These are phyloP conservation scores for Beris chalybata DNA, from an alignment of 2,888 invertebrate genomes.

Conservation along the genomic window DNA sequence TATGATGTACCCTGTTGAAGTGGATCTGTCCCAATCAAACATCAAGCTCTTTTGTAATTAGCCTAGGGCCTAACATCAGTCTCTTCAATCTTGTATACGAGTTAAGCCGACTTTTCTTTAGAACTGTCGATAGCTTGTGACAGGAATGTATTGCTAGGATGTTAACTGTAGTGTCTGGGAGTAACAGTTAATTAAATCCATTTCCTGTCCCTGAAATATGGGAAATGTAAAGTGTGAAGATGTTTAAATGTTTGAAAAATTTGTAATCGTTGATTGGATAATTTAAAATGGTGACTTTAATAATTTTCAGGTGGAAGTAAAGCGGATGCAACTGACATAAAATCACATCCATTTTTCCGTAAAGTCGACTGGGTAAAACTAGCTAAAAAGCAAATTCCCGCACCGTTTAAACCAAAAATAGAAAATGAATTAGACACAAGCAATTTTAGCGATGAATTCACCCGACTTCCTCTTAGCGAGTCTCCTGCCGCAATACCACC, in stretches of 20 bases:
- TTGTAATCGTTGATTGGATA: background rate
- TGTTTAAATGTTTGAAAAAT: background rate
- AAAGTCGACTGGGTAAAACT: slow-evolving; percentile 82
- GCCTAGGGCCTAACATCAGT: no score
- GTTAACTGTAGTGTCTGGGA: no score
- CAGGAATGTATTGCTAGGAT: no score
- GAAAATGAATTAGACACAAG: slow-evolving; percentile 87
- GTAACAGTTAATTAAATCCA: no score
- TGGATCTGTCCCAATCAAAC: no score
- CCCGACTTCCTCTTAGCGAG: slow-evolving; percentile 86
- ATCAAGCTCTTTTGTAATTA: no score
- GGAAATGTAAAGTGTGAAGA: background rate
- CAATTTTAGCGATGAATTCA: slow-evolving; percentile 97
- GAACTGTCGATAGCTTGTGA: no score
- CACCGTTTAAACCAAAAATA: slow-evolving; percentile 90
- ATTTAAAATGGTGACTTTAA: slow-evolving; percentile 1
- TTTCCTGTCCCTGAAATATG: no score
- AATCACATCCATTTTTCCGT: slow-evolving; percentile 85
- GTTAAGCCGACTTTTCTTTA: no score
- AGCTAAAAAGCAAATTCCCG: slow-evolving; percentile 72
- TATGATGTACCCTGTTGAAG: no score
- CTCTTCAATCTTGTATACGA: no score
- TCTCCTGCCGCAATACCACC: slow-evolving; percentile 88
- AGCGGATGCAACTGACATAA: slow-evolving; percentile 83
- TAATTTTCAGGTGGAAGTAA: slow-evolving; percentile 70